Evolutionary conservation across 2,113 vertebrate species (phyloP).

Genomic region (Tichodroma muraria): DNA sequence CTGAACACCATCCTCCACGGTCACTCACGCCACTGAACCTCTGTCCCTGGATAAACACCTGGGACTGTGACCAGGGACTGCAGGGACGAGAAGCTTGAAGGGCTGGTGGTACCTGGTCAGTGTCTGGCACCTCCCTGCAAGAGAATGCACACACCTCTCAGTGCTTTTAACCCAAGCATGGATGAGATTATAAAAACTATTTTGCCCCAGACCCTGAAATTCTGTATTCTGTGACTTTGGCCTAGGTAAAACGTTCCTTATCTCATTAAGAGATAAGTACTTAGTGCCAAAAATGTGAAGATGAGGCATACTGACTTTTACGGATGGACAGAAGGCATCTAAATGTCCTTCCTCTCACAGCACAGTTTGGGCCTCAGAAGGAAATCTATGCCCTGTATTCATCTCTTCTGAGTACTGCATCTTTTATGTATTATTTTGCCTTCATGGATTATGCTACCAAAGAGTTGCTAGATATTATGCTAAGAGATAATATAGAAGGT

Average conservation of each 20-base stretch:
- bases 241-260: neutral
- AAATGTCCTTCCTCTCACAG: neutral
- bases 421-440: neutral
- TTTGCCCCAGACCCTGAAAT: neutral
- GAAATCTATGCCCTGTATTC: neutral
- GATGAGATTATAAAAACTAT: neutral
- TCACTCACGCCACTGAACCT: neutral
- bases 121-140: neutral
- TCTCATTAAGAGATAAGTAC: neutral
- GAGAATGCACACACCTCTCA: rapidly evolving
- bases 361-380: neutral
- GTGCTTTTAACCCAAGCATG: neutral
- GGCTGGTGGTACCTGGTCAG: neutral
- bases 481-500: neutral
- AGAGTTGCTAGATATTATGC: neutral
- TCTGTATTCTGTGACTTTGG: neutral
- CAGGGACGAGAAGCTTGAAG: neutral
- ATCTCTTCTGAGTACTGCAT: neutral
- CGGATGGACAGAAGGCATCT: neutral
- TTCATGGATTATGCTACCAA: neutral
- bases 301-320: neutral
- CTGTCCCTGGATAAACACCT: too few species aligned
- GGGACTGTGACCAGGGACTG: neutral
- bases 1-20: neutral
- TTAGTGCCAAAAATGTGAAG: neutral